Conservation (phyloP, 2,888 invertebrate genomes). For the Anthrax anthrax region DNA sequence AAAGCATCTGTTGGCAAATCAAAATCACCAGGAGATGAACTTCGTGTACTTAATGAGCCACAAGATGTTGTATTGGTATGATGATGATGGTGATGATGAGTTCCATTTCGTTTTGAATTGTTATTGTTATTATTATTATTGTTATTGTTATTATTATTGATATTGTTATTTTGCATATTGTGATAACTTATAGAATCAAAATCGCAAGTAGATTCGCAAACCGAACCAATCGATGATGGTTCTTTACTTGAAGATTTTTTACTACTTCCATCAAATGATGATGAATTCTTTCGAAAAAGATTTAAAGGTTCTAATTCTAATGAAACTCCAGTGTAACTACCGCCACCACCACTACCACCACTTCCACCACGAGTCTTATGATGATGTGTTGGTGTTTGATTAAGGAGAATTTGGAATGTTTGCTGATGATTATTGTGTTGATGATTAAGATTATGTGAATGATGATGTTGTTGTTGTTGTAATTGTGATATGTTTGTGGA, state of each 20-base stretch:
- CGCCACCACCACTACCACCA: conserved; percentile 12
- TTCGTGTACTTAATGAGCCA: conserved; percentile 22
- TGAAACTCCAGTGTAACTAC: conserved; percentile 14
- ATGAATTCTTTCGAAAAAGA: conserved; percentile 25
- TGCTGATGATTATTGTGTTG: conserved; percentile 14
- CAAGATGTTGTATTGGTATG: conserved; percentile 14
- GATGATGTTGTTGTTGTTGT: conserved; percentile 19
- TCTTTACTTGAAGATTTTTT: conserved; percentile 20
- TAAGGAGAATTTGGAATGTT: conserved; percentile 16
- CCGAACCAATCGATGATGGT: conserved; percentile 14
- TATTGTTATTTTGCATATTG: conserved; percentile 21
- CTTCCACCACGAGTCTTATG: conserved; percentile 12
- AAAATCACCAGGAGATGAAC: conserved; percentile 20
- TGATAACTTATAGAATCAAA: conserved; percentile 32
- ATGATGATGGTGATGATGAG: conserved; percentile 1
- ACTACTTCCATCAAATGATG: conserved; percentile 27
- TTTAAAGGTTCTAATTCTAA: conserved; percentile 22
- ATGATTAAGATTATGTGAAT: conserved; percentile 8
- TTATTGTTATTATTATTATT: not conserved
- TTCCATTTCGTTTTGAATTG: not conserved
- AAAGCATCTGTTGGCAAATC: conserved; percentile 29
- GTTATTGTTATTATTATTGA: conserved; percentile 11
- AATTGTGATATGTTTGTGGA: conserved; percentile 4
- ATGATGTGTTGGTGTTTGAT: conserved; percentile 8
- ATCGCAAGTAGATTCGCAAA: conserved; percentile 17